Evolutionary conservation across 64 coral and sea anemone genomes (phyloP).

Genomic region (Montipora sp.): DNA sequence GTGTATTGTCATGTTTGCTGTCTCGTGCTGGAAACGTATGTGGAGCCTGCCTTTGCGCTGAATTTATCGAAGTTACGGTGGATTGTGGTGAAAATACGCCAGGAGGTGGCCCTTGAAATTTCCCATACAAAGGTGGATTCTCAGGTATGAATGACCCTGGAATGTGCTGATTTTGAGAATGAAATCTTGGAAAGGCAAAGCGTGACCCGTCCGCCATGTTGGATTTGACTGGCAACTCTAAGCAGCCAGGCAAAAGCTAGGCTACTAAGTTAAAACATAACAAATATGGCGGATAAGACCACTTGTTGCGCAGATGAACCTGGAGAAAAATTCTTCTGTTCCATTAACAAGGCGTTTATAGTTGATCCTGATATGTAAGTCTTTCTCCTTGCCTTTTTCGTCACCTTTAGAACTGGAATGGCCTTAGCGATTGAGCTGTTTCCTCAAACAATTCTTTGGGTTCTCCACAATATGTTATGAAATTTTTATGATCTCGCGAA

Average conservation of each 20-base stretch:
- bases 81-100: slow-evolving; percentile 6
- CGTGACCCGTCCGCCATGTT: slow-evolving; percentile 69
- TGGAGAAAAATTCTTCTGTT: slow-evolving; percentile 55
- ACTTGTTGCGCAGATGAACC: slow-evolving; percentile 31
- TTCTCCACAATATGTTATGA: not conserved
- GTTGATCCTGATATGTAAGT: slow-evolving; percentile 71
- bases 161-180: slow-evolving; percentile 16
- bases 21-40: not conserved
- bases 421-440: not conserved
- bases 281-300: slow-evolving; percentile 59
- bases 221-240: slow-evolving; percentile 31
- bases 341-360: slow-evolving; percentile 62
- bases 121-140: not conserved
- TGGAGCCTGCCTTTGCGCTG: slow-evolving; percentile 8
- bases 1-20: not conserved
- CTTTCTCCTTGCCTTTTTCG: not conserved
- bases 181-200: slow-evolving; percentile 31
- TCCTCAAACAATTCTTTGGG: not conserved
- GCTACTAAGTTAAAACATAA: slow-evolving; percentile 32
- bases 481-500: not conserved
- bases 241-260: slow-evolving; percentile 28
- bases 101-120: not conserved
- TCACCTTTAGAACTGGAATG: not conserved
- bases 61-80: not conserved
- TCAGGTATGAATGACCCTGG: not conserved